Evolutionary conservation across 2,797 vertebrate genomes (phyloP).

Genomic region (Amblyraja radiata): DNA sequence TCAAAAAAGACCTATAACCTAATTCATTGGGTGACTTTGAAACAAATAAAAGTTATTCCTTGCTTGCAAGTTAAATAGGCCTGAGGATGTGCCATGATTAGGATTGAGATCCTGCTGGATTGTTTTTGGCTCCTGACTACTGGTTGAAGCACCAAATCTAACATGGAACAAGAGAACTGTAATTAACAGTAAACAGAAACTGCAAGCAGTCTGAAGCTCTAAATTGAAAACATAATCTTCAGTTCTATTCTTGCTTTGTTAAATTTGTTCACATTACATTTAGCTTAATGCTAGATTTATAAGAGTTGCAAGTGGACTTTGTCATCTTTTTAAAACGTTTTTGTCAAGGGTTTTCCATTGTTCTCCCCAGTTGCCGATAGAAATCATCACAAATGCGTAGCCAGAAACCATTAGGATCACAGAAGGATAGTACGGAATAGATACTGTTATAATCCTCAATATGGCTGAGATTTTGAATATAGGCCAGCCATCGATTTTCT

Average conservation of each 20-base stretch:
- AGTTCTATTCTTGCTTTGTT: background rate
- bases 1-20: background rate
- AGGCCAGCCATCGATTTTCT: too few species aligned
- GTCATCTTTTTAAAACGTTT: background rate
- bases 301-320: background rate
- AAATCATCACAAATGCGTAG: background rate
- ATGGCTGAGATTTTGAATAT: background rate
- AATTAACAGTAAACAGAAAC: background rate
- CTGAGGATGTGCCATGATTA: background rate
- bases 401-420: background rate
- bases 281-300: background rate
- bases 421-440: background rate
- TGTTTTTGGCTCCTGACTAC: background rate
- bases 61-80: background rate
- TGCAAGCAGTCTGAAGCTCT: background rate
- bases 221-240: background rate
- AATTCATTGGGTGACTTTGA: background rate
- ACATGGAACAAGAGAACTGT: background rate
- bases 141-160: background rate
- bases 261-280: background rate
- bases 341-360: background rate
- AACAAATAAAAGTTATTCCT: background rate
- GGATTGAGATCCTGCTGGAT: background rate
- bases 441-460: background rate
- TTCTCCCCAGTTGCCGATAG: background rate